Percentiles rank a stretch among this genome's conserved stretches.
Evolutionary conservation across 2,113 vertebrate species (phyloP).

Genomic region (Pangasianodon hypophthalmus): DNA sequence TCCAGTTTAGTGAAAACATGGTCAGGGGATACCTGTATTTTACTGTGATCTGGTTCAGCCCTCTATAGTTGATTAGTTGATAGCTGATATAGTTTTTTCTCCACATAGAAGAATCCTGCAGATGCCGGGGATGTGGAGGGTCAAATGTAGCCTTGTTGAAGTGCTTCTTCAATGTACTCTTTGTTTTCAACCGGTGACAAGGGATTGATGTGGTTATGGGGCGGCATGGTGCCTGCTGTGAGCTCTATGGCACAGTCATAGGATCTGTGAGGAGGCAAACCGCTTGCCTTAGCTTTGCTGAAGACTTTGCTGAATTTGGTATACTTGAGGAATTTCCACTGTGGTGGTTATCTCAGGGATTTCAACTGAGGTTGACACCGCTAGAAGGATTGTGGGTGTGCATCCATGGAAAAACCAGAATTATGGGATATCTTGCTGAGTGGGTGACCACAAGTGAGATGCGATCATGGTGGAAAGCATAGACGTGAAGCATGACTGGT

Average conservation of each 20-base stretch:
- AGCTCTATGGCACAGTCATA: not conserved
- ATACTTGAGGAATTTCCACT: not conserved
- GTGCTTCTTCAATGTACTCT: not conserved
- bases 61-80: not conserved
- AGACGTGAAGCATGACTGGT: not conserved
- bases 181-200: not conserved
- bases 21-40: not conserved
- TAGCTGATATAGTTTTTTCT: not conserved
- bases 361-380: not conserved
- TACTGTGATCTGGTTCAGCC: not conserved
- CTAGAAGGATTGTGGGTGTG: not conserved
- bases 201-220: not conserved
- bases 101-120: not conserved
- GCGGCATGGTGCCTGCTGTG: not conserved
- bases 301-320: not conserved
- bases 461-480: not conserved
- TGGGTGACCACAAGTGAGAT: not conserved
- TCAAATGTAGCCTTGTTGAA: not conserved
- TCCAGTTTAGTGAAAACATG: not conserved
- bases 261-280: not conserved
- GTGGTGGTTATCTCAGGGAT: not conserved
- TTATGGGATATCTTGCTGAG: not conserved
- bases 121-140: not conserved
- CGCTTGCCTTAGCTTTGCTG: not conserved
- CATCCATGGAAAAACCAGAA: not conserved